These are phyloP conservation scores for Clostera curtula DNA, from an alignment of 2,888 invertebrate species.

Conservation along the genomic window DNA sequence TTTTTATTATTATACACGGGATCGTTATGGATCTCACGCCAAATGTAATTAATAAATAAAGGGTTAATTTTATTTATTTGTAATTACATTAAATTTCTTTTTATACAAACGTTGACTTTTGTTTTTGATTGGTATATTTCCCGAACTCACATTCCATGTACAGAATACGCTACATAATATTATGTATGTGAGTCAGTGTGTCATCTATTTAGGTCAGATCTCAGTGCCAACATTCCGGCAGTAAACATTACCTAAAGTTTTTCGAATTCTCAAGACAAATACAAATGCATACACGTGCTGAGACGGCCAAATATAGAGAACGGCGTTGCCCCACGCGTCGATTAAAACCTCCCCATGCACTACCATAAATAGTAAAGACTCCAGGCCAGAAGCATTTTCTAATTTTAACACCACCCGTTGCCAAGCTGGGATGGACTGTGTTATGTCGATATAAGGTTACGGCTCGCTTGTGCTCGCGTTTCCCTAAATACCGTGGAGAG, in stretches of 20 bases:
- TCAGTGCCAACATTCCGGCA: constrained; percentile 34
- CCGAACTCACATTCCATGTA: too few species aligned
- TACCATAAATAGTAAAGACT: constrained; percentile 72
- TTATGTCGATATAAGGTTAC: constrained; percentile 20
- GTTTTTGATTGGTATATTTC: constrained; percentile 45
- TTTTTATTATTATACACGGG: constrained; percentile 74
- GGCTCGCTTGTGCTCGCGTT: constrained; percentile 29
- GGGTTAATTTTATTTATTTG: constrained; percentile 77
- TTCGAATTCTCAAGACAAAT: constrained; percentile 17
- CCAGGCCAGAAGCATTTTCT: constrained; percentile 55
- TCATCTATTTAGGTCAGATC: constrained; percentile 43
- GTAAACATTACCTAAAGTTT: constrained; percentile 17
- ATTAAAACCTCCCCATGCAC: constrained; percentile 46
- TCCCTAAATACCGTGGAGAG: constrained; percentile 38
- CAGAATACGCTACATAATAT: too few species aligned
- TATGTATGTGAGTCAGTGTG: constrained; percentile 19
- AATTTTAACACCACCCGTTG: constrained; percentile 47
- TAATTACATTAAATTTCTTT: constrained; percentile 75
- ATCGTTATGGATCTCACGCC: constrained; percentile 74
- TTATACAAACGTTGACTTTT: constrained; percentile 64
- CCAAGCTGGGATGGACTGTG: constrained; percentile 25
- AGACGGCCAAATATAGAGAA: constrained; percentile 42
- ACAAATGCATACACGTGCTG: constrained; percentile 13
- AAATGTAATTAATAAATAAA: constrained; percentile 76
- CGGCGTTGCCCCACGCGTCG: constrained; percentile 43